Base-by-base conservation (phyloP, 2,113 vertebrate species). In the Casuarius casuarius region DNA sequence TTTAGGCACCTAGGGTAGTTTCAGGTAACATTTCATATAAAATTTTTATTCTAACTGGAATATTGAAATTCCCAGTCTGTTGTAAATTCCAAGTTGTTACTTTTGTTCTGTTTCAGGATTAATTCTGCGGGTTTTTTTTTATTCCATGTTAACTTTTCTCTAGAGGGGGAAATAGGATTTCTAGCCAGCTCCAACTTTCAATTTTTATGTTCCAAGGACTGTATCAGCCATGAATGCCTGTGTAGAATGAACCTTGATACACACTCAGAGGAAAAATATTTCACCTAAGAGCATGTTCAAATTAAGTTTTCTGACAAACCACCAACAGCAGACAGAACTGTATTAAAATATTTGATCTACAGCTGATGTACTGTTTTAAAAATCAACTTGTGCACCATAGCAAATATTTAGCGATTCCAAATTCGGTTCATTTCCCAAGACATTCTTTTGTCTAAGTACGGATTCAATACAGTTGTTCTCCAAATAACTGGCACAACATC, bases 301-400 rank as follows among this genome's bases (percentile, higher is more conserved):
- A 92, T 87, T 44, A 92, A 91, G 35, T 81, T 76, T 93, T 91
- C 87, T 92, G 78, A 78, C 77, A 89, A 91, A 65, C 7, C 28
- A 78, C 42, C 48, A 92, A 61, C 6, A 79, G 68, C 2, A 87
- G 62, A 25, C 54, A 91, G 76, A 88, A 75, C 7, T 72, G 28
- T 66, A 78, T 86, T 82, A 86, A 93, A 89, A 35, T 44, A 90
- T 22, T 71, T 81, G 9, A 88, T 74, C n/a, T 58, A 65, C 28
- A 25, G 23, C n/a, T 38, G 73, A 87, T 22, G 33, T 42, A 51
- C 49, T 38, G 23, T 72, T 72, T 72, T 51, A 35, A 72, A 84
- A 84, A 40, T 2, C 28, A 77, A 54, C 72, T 40, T 58, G 22
- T 46, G 35, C 72, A 52, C 74, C 70, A 75, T 33, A 89, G 73